Evolutionary conservation across 30 jellyfish, hydroid and myxozoan genomes (phyloP).

Genomic region (Hydractinia symbiolongicarpus): DNA sequence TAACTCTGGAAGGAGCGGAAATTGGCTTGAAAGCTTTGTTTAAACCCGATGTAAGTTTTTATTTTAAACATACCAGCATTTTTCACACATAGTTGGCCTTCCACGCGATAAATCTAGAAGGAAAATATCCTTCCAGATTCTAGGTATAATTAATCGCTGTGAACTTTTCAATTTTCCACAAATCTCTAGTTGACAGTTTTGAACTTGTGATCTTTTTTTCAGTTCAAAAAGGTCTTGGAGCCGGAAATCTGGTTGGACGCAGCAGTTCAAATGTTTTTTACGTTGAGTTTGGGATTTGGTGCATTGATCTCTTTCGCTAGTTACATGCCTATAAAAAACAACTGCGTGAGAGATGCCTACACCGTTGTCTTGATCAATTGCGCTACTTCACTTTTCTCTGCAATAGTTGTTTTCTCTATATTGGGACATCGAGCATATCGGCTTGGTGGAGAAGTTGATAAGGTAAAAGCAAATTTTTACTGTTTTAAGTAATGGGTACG

Average conservation of each 20-base stretch:
- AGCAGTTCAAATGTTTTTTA: conserved; percentile 93
- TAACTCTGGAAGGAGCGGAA: conserved; percentile 85
- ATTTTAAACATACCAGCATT: too few species aligned
- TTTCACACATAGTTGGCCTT: not conserved
- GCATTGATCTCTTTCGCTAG: conserved; percentile 92
- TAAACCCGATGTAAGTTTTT: conserved; percentile 87
- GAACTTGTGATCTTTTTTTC: conserved; percentile 1
- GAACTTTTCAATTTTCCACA: not conserved
- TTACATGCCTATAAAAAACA: conserved; percentile 86
- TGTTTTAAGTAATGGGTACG: not conserved
- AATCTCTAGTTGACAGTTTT: not conserved
- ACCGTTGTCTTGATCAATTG: conserved; percentile 78
- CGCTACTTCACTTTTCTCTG: conserved; percentile 86
- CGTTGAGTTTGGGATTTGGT: conserved; percentile 94
- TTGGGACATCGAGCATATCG: conserved; percentile 75
- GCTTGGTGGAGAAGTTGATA: conserved; percentile 64
- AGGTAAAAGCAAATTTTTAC: conserved; percentile 33
- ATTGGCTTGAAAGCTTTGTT: conserved; percentile 80
- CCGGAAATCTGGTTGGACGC: conserved; percentile 98
- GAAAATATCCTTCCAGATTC: not conserved
- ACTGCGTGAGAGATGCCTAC: conserved; percentile 83
- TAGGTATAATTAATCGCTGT: not conserved
- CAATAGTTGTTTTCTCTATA: conserved; percentile 83
- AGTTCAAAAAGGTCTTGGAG: conserved; percentile 55
- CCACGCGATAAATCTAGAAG: not conserved